Percentiles rank a stretch among this genome's conserved stretches.
Evolutionary conservation across 2,797 vertebrate genomes (phyloP).

Genomic region (Onychomys torridus): DNA sequence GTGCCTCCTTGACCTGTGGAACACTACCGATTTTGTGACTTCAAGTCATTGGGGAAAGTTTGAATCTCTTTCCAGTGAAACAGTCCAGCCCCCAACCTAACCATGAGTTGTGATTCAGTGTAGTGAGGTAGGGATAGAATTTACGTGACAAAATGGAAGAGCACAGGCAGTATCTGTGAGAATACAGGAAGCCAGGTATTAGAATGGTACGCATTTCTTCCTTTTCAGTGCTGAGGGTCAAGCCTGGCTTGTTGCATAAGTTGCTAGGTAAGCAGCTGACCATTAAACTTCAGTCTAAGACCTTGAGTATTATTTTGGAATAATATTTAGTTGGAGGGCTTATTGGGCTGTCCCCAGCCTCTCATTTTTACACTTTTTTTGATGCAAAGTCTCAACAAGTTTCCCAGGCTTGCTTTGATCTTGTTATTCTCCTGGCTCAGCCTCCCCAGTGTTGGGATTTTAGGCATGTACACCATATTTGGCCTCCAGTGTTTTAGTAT

Average conservation of each 20-base stretch:
- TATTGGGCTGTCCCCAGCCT: neutral
- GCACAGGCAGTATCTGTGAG: neutral
- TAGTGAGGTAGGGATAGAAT: neutral
- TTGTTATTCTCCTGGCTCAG: neutral
- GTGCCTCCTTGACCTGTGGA: neutral
- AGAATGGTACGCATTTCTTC: no score
- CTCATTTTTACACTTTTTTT: neutral
- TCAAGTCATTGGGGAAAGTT: neutral
- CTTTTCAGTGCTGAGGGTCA: neutral
- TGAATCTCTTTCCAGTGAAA: neutral
- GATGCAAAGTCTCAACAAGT: neutral
- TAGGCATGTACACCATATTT: neutral
- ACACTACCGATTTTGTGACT: neutral
- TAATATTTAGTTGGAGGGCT: neutral
- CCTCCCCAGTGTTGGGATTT: neutral
- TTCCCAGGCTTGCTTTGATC: neutral
- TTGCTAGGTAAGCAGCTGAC: neutral
- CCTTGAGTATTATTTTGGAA: neutral
- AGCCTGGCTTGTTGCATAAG: neutral
- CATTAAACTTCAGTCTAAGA: neutral
- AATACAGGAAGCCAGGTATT: neutral
- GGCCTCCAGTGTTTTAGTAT: neutral
- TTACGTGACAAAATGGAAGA: conserved; percentile 21
- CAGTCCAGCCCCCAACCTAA: neutral
- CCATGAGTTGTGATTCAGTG: neutral